Conservation (phyloP, 2,797 vertebrate genomes). For the Rhinophrynus dorsalis region DNA sequence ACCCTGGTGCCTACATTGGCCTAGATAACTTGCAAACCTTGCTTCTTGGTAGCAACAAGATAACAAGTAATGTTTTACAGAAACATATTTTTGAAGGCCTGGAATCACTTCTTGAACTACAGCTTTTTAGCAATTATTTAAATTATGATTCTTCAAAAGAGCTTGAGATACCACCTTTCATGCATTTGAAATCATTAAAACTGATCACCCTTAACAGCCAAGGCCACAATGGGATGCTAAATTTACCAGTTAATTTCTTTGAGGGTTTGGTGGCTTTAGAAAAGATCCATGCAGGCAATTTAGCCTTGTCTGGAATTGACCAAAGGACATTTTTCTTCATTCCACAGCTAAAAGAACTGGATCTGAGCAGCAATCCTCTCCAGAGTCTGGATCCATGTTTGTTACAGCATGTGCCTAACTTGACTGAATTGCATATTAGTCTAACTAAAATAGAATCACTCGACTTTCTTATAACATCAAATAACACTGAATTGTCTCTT, state of each 20-base stretch:
- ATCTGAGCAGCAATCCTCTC: slow-evolving; percentile 63
- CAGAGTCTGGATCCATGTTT: slow-evolving; percentile 53
- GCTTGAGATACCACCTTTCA: slow-evolving; percentile 56
- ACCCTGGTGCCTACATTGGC: slow-evolving; percentile 50
- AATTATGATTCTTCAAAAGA: fast-evolving
- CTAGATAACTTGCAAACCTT: slow-evolving; percentile 52
- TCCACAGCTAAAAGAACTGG: slow-evolving; percentile 49
- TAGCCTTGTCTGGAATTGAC: slow-evolving; percentile 44
- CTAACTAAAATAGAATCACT: slow-evolving; percentile 60
- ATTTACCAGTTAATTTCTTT: slow-evolving; percentile 64
- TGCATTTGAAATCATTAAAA: slow-evolving; percentile 53
- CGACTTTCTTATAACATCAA: slow-evolving; percentile 58
- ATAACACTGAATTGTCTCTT: slow-evolving; percentile 53
- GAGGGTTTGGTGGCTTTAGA: slow-evolving; percentile 61
- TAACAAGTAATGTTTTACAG: slow-evolving; percentile 2
- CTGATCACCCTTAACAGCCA: slow-evolving; percentile 55
- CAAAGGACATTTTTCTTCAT: slow-evolving; percentile 57
- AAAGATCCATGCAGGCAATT: slow-evolving; percentile 52
- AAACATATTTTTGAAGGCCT: slow-evolving; percentile 51
- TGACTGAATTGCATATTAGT: slow-evolving; percentile 39
- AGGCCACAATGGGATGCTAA: slow-evolving; percentile 23
- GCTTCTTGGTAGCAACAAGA: slow-evolving; percentile 50
- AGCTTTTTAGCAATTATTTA: slow-evolving; percentile 63
- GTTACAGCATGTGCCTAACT: slow-evolving; percentile 55
- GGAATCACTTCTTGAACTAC: slow-evolving; percentile 54